phyloP scores from a whole-genome alignment of 2,113 vertebrate species.

The Chloebia gouldiae region DNA sequence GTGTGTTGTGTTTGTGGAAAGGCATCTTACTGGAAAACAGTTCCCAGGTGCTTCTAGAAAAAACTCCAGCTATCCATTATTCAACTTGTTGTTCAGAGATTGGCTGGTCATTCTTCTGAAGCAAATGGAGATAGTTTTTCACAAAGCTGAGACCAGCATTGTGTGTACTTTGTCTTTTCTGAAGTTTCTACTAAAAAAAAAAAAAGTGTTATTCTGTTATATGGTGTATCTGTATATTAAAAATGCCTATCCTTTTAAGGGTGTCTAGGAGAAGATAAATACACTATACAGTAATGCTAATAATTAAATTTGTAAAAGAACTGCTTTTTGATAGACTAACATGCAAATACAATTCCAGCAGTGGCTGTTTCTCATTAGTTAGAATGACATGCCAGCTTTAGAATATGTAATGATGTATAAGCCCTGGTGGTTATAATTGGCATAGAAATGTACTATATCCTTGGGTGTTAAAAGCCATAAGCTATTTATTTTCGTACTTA shows the following conservation, averaged over 20 bases:
- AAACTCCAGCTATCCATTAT: neutral
- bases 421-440: neutral
- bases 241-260: neutral
- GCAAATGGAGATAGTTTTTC: neutral
- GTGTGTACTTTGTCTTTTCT: neutral
- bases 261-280: neutral
- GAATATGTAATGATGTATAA: constrained; percentile 17
- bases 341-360: neutral
- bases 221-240: neutral
- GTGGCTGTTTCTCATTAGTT: constrained; percentile 19
- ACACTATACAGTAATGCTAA: neutral
- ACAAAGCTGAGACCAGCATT: neutral
- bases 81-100: neutral
- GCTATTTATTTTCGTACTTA: constrained; percentile 47
- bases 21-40: neutral
- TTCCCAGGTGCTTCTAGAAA: neutral
- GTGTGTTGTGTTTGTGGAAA: neutral
- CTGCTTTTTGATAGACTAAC: neutral
- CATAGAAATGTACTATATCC: constrained; percentile 18
- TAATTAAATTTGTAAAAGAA: constrained; percentile 21
- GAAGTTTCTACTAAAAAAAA: neutral
- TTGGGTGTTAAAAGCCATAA: constrained; percentile 44
- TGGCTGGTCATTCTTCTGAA: neutral
- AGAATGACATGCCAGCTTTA: neutral
- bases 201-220: neutral